Evolutionary conservation across 2,888 invertebrate genomes (phyloP).

Genomic region (Neoscelio sp.): DNA sequence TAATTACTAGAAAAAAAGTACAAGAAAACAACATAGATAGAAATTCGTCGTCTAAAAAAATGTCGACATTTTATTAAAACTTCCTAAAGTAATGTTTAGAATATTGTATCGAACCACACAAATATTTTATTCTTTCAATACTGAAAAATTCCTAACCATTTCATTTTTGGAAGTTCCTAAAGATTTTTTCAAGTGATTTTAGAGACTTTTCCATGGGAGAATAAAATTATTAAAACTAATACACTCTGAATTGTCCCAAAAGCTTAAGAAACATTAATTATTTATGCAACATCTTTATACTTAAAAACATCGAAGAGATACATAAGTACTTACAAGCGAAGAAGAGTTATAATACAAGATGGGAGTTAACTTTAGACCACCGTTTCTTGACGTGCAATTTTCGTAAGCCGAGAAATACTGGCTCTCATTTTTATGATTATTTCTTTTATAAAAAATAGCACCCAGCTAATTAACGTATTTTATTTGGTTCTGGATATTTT

Average conservation of each 20-base stretch:
- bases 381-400: constrained; percentile 57
- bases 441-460: constrained; percentile 26
- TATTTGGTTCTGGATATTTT: constrained; percentile 36
- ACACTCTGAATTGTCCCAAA: background rate
- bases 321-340: constrained; percentile 56
- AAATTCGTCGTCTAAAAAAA: no score
- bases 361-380: constrained; percentile 62
- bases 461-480: constrained; percentile 27
- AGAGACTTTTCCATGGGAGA: no score
- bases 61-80: no score
- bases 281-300: constrained; percentile 36
- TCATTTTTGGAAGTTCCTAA: no score
- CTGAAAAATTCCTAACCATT: no score
- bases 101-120: no score
- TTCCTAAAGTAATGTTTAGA: no score
- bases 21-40: no score
- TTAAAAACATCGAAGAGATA: constrained; percentile 38
- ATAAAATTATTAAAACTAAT: background rate
- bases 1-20: no score
- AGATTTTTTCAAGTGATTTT: no score
- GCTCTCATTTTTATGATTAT: constrained; percentile 30
- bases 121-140: no score
- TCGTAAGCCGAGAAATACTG: constrained; percentile 34
- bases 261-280: constrained; percentile 20
- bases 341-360: constrained; percentile 58